Base-by-base conservation (phyloP, 2,888 invertebrate genomes). In the Iselma pallidipennis region DNA sequence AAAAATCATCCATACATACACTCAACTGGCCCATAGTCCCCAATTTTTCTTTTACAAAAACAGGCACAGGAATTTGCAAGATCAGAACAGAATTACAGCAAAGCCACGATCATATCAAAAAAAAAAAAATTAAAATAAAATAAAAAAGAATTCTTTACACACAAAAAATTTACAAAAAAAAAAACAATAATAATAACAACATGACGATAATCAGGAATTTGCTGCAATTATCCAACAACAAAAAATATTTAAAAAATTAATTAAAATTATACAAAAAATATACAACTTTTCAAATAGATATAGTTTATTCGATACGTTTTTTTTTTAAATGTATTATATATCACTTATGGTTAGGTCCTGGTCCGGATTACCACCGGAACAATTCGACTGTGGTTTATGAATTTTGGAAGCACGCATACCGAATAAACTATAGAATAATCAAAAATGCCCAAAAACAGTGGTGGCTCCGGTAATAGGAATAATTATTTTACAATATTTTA, bases 21-120 rank as follows among this genome's bases (percentile, higher is more conserved):
- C 68, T 71, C 71, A 77, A 80, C 79, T 80, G 80, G 79, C 79
- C 78, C 75, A 68, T n/a, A 66, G 79, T 80, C 79, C 80, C 79
- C 66, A 54, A 73, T 23, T 50, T 29, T 28, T 7, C n/a, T 37
- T 21, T 4, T 21, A 2, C 7, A 9, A 19, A 19, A 42, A 49
- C 26, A 50, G 4, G 25, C n/a, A 50, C 14, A 28, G 28, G 50
- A 29, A 29, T 49, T 49, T 56, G 19, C 53, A 53, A 49, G 45
- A 50, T 57, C 54, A 57, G 50, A 61, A 57, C 26, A 50, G 23
- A 61, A 28, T 49, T 59, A 55, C 49, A 54, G 23, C 54, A 42
- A 42, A 42, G 21, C 10, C 19, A 10, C 29, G 31, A 52, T 52
- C 29, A 51, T 33, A 29, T 14, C 49, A 57, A 49, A 26, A 59